phyloP scores from a whole-genome alignment of 2,113 vertebrate species.

The Xiphias gladius region DNA sequence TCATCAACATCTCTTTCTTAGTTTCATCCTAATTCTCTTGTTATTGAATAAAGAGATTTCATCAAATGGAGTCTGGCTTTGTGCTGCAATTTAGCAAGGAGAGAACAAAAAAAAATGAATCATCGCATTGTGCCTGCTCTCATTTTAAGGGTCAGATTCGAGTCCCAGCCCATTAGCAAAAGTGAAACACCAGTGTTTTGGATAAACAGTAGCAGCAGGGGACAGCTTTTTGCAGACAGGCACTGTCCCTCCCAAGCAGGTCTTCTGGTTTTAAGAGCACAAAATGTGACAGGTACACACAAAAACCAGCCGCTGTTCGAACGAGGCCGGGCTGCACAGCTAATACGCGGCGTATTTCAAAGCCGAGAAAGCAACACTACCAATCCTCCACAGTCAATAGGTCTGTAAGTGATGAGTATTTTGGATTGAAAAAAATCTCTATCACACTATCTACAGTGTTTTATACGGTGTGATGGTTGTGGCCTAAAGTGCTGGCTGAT shows the following conservation, averaged over 20 bases:
- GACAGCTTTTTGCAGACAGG: conserved; percentile 87
- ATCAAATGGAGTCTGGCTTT: conserved; percentile 87
- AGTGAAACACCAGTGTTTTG: conserved; percentile 89
- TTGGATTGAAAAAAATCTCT: background rate
- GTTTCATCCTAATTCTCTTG: conserved; percentile 46
- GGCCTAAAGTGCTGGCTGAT: background rate
- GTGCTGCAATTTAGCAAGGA: conserved; percentile 89
- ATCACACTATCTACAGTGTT: background rate
- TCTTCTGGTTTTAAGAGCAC: conserved; percentile 90
- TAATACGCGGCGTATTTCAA: no score
- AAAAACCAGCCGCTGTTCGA: conserved; percentile 23
- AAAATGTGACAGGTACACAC: conserved; percentile 94
- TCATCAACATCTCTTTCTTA: conserved; percentile 44
- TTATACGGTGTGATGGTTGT: background rate
- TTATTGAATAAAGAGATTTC: conserved; percentile 89
- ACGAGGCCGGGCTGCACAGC: background rate
- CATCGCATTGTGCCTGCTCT: conserved; percentile 87
- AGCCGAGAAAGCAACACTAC: background rate
- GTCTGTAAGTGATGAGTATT: conserved; percentile 19
- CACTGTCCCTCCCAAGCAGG: conserved; percentile 86
- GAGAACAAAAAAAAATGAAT: conserved; percentile 87
- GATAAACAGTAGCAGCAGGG: conserved; percentile 98
- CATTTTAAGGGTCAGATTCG: conserved; percentile 93
- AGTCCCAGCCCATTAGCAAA: conserved; percentile 95
- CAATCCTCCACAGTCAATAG: background rate